Conservation (phyloP, 1,140 invertebrate species). For the Lanistes nyassanus region DNA sequence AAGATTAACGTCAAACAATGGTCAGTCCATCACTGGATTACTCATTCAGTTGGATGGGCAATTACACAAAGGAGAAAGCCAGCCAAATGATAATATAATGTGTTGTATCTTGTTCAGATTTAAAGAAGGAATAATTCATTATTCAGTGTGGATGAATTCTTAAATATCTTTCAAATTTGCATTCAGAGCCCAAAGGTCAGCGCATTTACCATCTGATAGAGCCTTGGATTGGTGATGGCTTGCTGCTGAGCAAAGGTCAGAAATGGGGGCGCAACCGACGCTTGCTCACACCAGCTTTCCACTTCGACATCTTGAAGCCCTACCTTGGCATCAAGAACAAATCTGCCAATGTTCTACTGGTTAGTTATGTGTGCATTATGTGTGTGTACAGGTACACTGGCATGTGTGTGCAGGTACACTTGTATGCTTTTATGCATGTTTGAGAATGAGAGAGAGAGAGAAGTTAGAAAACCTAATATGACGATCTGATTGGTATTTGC, state of each 20-base stretch:
- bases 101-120: neutral
- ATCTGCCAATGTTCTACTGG: constrained; percentile 32
- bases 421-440: neutral
- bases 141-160: neutral
- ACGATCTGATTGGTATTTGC: no score
- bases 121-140: no score
- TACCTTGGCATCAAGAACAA: constrained; percentile 81
- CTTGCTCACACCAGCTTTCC: constrained; percentile 89
- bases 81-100: neutral
- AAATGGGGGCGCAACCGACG: constrained; percentile 85
- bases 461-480: no score
- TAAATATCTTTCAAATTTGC: neutral
- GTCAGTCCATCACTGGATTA: neutral
- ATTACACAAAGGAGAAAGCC: neutral
- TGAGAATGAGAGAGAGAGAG: neutral
- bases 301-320: constrained; percentile 85
- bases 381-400: neutral
- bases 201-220: constrained; percentile 22
- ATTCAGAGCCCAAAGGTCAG: constrained; percentile 30
- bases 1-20: neutral
- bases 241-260: constrained; percentile 71
- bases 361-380: constrained; percentile 18
- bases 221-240: constrained; percentile 46
- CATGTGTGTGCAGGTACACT: neutral
- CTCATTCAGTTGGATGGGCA: neutral